These are phyloP conservation scores for Chrysodeixis includens DNA, from an alignment of 2,888 invertebrate genomes.

Conservation along the genomic window DNA sequence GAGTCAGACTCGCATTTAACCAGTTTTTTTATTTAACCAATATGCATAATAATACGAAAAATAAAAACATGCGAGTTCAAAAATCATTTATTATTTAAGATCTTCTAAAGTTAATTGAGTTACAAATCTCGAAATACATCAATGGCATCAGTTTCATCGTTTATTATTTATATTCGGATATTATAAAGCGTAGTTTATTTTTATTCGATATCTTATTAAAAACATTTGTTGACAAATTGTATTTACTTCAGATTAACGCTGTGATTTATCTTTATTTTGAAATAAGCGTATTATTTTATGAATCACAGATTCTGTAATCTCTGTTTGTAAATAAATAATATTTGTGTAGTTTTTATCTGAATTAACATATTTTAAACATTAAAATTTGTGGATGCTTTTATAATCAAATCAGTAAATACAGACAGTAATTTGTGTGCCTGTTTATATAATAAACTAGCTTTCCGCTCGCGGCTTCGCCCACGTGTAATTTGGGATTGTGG, in stretches of 20 bases:
- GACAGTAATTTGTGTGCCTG: no score
- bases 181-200: conserved; percentile 1
- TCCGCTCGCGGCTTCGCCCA: no score
- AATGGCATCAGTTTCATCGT: not conserved
- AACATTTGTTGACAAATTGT: conserved; percentile 10
- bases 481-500: no score
- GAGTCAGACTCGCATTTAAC: no score
- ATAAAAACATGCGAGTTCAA: not conserved
- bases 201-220: conserved; percentile 4
- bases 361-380: conserved; percentile 9
- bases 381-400: not conserved
- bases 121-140: conserved; percentile 14
- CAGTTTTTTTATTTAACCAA: not conserved
- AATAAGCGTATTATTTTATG: not conserved
- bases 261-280: not conserved
- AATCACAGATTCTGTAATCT: not conserved
- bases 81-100: not conserved
- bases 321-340: not conserved
- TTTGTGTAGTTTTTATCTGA: not conserved
- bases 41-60: not conserved
- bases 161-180: conserved; percentile 9
- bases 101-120: conserved; percentile 22
- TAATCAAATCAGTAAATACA: not conserved
- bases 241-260: conserved; percentile 8
- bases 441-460: no score